Evolutionary conservation across 1,140 invertebrate genomes (phyloP).

Genomic region (Drosophila ficusphila): DNA sequence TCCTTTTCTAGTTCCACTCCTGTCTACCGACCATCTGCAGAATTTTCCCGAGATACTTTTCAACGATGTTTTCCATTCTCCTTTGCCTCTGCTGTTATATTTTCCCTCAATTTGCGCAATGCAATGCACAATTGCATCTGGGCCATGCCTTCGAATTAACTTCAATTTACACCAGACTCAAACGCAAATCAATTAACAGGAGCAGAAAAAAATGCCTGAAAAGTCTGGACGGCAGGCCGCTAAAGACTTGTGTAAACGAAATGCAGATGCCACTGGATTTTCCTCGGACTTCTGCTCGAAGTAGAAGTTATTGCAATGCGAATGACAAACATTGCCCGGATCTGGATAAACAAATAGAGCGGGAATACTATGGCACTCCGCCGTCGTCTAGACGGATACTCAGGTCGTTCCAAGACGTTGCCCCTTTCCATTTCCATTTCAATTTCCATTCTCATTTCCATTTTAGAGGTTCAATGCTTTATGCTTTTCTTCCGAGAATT

Average conservation of each 20-base stretch:
- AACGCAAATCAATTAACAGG: slow-evolving; percentile 69
- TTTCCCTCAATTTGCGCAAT: slow-evolving; percentile 47
- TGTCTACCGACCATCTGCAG: slow-evolving; percentile 29
- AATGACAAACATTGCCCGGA: slow-evolving; percentile 73
- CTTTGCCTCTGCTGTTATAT: neutral
- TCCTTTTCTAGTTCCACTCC: neutral
- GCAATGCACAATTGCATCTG: slow-evolving; percentile 60
- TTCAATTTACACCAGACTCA: slow-evolving; percentile 68
- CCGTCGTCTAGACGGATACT: slow-evolving; percentile 50
- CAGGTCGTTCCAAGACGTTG: slow-evolving; percentile 1
- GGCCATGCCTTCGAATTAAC: slow-evolving; percentile 62
- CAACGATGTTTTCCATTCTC: slow-evolving; percentile 47
- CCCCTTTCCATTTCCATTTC: no score
- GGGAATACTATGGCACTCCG: slow-evolving; percentile 16
- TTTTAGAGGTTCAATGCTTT: slow-evolving; percentile 11
- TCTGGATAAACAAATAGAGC: slow-evolving; percentile 60
- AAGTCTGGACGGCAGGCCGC: slow-evolving; percentile 35
- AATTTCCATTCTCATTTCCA: no score
- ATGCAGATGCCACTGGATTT: slow-evolving; percentile 62
- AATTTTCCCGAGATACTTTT: slow-evolving; percentile 22
- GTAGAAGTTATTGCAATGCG: slow-evolving; percentile 76
- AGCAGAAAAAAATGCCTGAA: slow-evolving; percentile 15
- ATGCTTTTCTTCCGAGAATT: slow-evolving; percentile 42
- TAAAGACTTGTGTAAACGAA: slow-evolving; percentile 71
- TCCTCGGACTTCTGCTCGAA: slow-evolving; percentile 8